These are phyloP conservation scores for Reinhardtius hippoglossoides DNA, from an alignment of 2,113 vertebrate genomes.

Conservation along the genomic window DNA sequence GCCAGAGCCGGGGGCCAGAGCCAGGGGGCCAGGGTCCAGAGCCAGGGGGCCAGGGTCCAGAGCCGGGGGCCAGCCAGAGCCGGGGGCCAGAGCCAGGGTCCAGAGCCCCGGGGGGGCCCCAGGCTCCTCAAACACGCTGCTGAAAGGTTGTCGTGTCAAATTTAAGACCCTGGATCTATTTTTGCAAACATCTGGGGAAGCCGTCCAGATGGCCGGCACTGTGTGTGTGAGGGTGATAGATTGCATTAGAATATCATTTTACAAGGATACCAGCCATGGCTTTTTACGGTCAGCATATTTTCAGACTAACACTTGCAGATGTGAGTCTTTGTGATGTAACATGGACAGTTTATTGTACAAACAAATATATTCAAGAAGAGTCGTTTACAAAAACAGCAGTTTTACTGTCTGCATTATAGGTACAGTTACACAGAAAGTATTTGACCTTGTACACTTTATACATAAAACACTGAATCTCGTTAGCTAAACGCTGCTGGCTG, in stretches of 20 bases:
- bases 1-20: too few species aligned
- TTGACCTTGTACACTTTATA: background rate
- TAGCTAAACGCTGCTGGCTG: too few species aligned
- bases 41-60: too few species aligned
- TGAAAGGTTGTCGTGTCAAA: conserved; percentile 45
- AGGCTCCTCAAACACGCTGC: background rate
- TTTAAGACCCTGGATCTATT: conserved; percentile 48
- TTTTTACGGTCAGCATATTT: background rate
- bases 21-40: too few species aligned
- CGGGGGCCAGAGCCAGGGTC: too few species aligned
- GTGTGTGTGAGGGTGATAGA: background rate
- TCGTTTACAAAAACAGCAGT: background rate
- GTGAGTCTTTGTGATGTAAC: too few species aligned
- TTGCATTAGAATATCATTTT: conserved; percentile 23
- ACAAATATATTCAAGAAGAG: background rate
- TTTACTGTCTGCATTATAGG: background rate
- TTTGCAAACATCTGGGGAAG: conserved; percentile 54
- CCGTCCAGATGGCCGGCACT: conserved; percentile 1
- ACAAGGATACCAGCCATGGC: background rate
- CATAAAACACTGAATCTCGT: too few species aligned
- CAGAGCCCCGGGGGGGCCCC: too few species aligned
- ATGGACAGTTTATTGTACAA: background rate
- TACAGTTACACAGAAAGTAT: background rate
- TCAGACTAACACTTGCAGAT: background rate
- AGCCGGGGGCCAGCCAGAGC: too few species aligned